Evolutionary conservation across 2,113 vertebrate species (phyloP), one percentile per base, ranked within the genome.

Genomic region (Lipotes vexillifer): DNA sequence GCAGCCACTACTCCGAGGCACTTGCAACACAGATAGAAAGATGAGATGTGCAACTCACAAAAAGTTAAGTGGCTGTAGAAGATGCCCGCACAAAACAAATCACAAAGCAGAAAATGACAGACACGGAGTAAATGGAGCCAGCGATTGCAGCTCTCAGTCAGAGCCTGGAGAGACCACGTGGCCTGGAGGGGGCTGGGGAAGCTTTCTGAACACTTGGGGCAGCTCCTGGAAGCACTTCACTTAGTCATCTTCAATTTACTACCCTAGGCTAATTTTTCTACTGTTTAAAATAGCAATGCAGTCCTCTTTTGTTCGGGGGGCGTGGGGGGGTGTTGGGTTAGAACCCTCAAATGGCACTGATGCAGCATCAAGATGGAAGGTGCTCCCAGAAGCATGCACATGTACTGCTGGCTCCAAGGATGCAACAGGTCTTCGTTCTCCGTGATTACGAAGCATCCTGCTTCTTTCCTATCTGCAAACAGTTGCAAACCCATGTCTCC

Each of bases 291-390:
- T 14, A 38, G 36, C 10, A 1, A 21, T 29, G 46, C 10, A 1
- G 29, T 49, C 52, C 10, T 52, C 21, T 63, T 59, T 21, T 63
- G 49, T 21, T 11, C 10, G 11, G 0, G 0, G 7, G 65, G 44
- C 33, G 3, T 18, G 8, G 15, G 8, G 1, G 11, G 8, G 5
- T 46, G 46, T 46, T 4, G 1, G 2, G 8, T 63, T 61, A 55
- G 82, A 29, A 29, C n/a, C 33, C 31, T 41, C 25, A 49, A 6
- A 59, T 8, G 14, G 14, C 23, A 21, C 11, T n/a, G 36, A 29
- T 12, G 8, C 8, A 36, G 21, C 4, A 0, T 3, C 12, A 25
- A 20, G 25, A 21, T 4, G 2, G 63, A 65, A 44, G 27, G 36
- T 12, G 6, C 8, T 17, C 31, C 33, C 6, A 36, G 11, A 46